phyloP scores from a whole-genome alignment of 35 echinoderm and acorn worm genomes.

The Patiria miniata region DNA sequence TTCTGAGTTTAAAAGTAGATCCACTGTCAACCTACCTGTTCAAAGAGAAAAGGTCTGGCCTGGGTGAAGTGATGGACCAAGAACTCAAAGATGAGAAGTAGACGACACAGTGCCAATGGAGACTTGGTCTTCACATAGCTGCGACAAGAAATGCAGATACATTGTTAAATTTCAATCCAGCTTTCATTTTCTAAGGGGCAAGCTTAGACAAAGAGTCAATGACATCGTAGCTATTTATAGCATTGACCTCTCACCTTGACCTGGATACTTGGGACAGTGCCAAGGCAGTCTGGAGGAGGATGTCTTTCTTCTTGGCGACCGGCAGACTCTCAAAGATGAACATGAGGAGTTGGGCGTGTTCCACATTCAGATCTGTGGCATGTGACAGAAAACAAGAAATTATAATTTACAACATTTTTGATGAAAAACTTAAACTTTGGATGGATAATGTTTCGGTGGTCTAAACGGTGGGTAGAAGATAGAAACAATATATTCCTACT shows the following conservation, averaged over 20 bases:
- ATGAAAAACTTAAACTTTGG: too few relatives aligned
- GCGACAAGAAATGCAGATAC: slow-evolving; percentile 30
- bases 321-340: slow-evolving; percentile 88
- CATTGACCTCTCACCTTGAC: slow-evolving; percentile 58
- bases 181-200: background rate
- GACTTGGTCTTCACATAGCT: slow-evolving; percentile 70
- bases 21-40: slow-evolving; percentile 64
- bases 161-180: background rate
- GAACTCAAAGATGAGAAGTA: slow-evolving; percentile 90
- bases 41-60: slow-evolving; percentile 80
- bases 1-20: too few relatives aligned
- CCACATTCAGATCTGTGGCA: slow-evolving; percentile 92
- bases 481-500: too few relatives aligned
- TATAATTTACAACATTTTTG: too few relatives aligned
- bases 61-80: slow-evolving; percentile 91
- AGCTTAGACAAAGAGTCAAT: background rate
- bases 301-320: slow-evolving; percentile 48
- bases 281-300: slow-evolving; percentile 66
- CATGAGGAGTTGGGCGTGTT: slow-evolving; percentile 91
- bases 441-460: too few relatives aligned
- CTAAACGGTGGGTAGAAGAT: too few relatives aligned
- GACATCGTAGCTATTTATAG: too few relatives aligned
- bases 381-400: background rate
- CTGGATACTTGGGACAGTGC: slow-evolving; percentile 72
- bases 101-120: slow-evolving; percentile 84